Evolutionary conservation across 2,113 vertebrate species (phyloP), one percentile per base, ranked within the genome.

Genomic region (Aldabrachelys gigantea): DNA sequence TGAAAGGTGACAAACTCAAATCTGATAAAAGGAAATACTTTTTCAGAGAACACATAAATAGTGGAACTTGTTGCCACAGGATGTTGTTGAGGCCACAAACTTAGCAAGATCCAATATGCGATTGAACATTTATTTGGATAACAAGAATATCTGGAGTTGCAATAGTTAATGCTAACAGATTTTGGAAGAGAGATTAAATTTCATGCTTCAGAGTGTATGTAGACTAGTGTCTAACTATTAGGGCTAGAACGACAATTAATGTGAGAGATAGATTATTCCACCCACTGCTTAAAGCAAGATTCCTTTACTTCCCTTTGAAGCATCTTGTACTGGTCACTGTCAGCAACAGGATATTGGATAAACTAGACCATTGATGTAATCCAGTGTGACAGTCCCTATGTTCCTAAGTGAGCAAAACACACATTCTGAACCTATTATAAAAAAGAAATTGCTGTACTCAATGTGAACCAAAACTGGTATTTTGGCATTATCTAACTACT

Each of bases 1-100:
- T 38, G 54, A 85, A 95, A 95, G 82, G 54, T 52, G 89, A 89
- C 19, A 89, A 88, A 94, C 79, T 94, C 49, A 93, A 65, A 65
- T 14, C 56, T 65, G 65, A 83, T 82, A 89, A 92, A 90, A 92
- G 44, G 78, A 92, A 96, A 27, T 72, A 31, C 14, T 95, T 89
- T 81, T 79, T 52, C 9, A 83, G 35, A 35, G 6, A 72, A 56
- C 21, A 38, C 27, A 81, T 53, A 89, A 85, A 93, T 31, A 80
- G 14, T 1, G 2, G 93, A 44, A 84, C n/a, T 91, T 31, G 49
- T 21, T 92, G 72, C 29, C 35, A 81, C 24, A 54, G 56, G 82
- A 69, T 69, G 52, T 19, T 59, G 41, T 44, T 47, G 41, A 78
- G 24, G 75, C 41, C 24, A 78, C 27, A 78, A 47, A 14, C 24